Evolutionary conservation across 2,888 invertebrate species (phyloP), one percentile per base, ranked within the genome.

Genomic region (Vanessa cardui): DNA sequence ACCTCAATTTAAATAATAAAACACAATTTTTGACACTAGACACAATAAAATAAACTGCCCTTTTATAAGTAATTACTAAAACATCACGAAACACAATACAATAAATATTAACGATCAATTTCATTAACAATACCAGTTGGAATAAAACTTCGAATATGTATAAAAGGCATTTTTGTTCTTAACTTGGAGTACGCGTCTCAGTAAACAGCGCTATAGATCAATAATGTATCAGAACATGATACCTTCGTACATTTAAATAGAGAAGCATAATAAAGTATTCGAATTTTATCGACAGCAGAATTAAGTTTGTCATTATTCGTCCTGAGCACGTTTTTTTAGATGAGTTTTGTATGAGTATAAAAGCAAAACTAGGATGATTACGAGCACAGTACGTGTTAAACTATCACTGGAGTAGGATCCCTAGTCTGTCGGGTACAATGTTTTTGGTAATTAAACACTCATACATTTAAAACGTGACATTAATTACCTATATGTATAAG

Each of bases 341-440:
- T 82, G 84, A 81, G 82, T 86, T 87, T 85, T 82, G 80, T 82
- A 82, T 80, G 77, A 81, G 85, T 90, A 91, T 91, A 91, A 86
- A 88, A 88, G 87, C 83, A 83, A 83, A 85, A 82, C 83, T 79
- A 77, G 77, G 77, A 75, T 74, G 75, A 26, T 77, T 66, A 73
- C 74, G 74, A 74, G 73, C 81, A 86, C 86, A 90, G 90, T 90
- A 76, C 80, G 81, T 79, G 82, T 80, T 80, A 77, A 80, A 75
- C 81, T 80, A 80, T 81, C 84, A 80, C 76, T 74, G 82, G 73
- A 76, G 75, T 76, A 80, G 77, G 79, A 82, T 82, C 82, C 80
- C 77, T 70, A 62, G 73, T n/a, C n/a, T 33, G 15, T 33, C 78
- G 80, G 76, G 44, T 72, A 79, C 75, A 77, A 83, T 89, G 88